Evolutionary conservation across 2,113 vertebrate genomes (phyloP).

Genomic region (Thermophis baileyi): DNA sequence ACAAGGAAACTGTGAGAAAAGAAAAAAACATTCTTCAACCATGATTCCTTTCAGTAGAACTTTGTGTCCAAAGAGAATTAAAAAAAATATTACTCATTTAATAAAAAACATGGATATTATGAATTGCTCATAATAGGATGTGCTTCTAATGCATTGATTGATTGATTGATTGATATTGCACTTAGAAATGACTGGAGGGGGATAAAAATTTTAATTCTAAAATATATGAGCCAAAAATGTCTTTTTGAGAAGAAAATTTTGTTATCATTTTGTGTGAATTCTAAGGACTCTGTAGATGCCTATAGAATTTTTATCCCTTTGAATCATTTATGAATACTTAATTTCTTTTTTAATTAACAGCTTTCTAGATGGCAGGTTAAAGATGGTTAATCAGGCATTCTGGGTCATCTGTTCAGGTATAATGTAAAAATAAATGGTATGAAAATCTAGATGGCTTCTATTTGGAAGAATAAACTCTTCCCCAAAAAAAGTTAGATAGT

Average conservation of each 20-base stretch:
- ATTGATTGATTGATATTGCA: not conserved
- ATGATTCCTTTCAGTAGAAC: not conserved
- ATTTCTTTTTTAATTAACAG: not conserved
- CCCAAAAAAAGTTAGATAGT: not conserved
- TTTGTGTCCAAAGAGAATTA: not conserved
- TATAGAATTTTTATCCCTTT: not conserved
- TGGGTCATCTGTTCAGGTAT: not conserved
- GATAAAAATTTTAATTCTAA: not conserved
- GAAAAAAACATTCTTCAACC: not conserved
- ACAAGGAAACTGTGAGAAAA: conserved; percentile 73
- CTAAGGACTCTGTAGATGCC: not conserved
- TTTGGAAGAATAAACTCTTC: not conserved
- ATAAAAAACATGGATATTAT: not conserved
- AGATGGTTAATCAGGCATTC: not conserved
- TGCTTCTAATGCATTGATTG: not conserved
- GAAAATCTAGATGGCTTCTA: not conserved
- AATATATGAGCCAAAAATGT: not conserved
- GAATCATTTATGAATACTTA: not conserved
- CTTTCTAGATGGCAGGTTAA: not conserved
- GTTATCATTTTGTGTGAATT: not conserved
- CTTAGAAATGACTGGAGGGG: too few relatives aligned
- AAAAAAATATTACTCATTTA: not conserved
- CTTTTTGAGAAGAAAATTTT: not conserved
- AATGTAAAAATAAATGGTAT: not conserved
- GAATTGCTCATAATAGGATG: not conserved